Percentiles rank a stretch among this genome's conserved stretches.
Evolutionary conservation across 2,888 invertebrate genomes (phyloP).

Genomic region (Tiliacea citrago): DNA sequence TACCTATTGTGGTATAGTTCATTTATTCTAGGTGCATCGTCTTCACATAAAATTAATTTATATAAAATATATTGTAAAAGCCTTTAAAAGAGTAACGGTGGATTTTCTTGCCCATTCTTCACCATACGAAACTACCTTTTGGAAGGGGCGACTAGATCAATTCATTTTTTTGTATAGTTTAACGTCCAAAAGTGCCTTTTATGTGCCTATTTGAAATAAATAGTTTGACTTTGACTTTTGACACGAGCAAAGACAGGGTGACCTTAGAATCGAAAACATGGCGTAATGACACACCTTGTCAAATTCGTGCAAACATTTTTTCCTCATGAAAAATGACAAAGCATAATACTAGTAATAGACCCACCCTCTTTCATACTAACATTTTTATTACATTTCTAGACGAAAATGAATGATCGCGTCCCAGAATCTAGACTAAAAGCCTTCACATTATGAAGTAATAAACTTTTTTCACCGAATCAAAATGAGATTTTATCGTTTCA

Average conservation of each 20-base stretch:
- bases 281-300: constrained; percentile 6
- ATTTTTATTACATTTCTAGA: constrained; percentile 55
- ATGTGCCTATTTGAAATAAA: too few relatives aligned
- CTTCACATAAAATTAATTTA: too few relatives aligned
- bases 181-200: too few relatives aligned
- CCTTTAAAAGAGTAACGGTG: too few relatives aligned
- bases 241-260: background rate
- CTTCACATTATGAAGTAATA: constrained; percentile 9
- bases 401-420: constrained; percentile 52
- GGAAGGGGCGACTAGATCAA: too few relatives aligned
- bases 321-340: constrained; percentile 41
- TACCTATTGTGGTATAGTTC: too few relatives aligned
- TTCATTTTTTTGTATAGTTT: too few relatives aligned
- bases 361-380: constrained; percentile 35
- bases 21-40: too few relatives aligned
- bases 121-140: too few relatives aligned
- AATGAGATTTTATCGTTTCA: constrained; percentile 50
- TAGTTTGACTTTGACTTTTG: too few relatives aligned
- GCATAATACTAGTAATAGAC: constrained; percentile 46
- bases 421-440: constrained; percentile 26
- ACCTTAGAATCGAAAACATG: constrained; percentile 1
- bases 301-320: constrained; percentile 9
- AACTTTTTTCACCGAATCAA: constrained; percentile 49
- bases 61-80: too few relatives aligned
- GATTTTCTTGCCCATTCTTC: too few relatives aligned